Evolutionary conservation across 1,140 invertebrate genomes (phyloP), one percentile per base, ranked within the genome.

Genomic region (Maniola jurtina): DNA sequence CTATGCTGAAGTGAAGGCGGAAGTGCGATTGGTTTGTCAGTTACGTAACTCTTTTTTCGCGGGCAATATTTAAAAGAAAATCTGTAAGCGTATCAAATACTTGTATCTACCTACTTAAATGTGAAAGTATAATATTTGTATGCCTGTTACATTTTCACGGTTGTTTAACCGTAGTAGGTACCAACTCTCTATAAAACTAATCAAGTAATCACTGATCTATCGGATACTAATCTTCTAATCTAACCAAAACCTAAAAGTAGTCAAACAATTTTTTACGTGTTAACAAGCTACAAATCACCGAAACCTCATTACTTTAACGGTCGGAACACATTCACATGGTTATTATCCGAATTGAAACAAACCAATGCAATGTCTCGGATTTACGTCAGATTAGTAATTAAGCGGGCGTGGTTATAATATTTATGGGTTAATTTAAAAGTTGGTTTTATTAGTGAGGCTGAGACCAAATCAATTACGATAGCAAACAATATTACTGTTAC

Each of bases 291-390:
- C 55, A 57, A 57, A 57, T 57, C 55, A 40, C 35, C 55, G 33
- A 36, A 38, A 57, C 14, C 55, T 57, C n/a, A 57, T 57, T 57
- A 40, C 55, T 13, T 55, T 57, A 57, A 57, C 55, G 55, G 55
- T 40, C 14, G 55, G 38, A 57, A 57, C 38, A 38, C 55, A 57
- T 57, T 57, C 55, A 7, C 2, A n/a, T 40, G 55, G 55, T 40
- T 40, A 57, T 57, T 57, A 57, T 57, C 25, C 6, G 52, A 34
- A 57, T 40, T 57, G 34, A 57, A 13, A 57, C 55, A 57, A 57
- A 57, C 36, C 55, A 57, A 8, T 55, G 52, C 55, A 57, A 8
- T 55, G 52, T 25, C 25, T 25, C 25, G 55, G n/a, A 8, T 57
- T 15, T 35, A 55, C 16, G 25, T 34, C 36, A 56, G 54, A 57